These are phyloP conservation scores for Atrina japonica DNA, from an alignment of 2,888 invertebrate species.

Conservation along the genomic window DNA sequence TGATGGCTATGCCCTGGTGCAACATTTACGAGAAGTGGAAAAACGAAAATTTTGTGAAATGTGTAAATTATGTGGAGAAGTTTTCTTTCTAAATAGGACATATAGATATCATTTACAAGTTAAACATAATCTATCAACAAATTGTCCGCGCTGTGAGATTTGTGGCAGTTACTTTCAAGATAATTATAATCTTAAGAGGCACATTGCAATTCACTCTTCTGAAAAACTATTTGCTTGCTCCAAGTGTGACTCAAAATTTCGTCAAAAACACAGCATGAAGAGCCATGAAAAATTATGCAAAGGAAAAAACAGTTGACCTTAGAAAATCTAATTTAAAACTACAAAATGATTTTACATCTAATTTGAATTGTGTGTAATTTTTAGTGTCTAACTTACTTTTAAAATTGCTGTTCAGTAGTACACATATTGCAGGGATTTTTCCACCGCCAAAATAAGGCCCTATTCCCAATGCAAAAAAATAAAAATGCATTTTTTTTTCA, in stretches of 20 bases:
- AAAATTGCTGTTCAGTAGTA: too few species aligned
- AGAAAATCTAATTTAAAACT: too few species aligned
- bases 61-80: conserved; percentile 26
- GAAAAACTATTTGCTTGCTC: conserved; percentile 5
- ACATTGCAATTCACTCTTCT: conserved; percentile 15
- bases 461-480: too few species aligned
- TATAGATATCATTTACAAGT: conserved; percentile 28
- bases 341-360: too few species aligned
- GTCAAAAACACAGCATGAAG: conserved; percentile 3
- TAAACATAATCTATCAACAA: conserved; percentile 15
- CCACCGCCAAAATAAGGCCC: too few species aligned
- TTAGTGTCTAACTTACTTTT: too few species aligned
- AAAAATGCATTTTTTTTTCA: too few species aligned
- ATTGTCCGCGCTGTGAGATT: conserved; percentile 17
- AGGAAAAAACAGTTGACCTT: not conserved
- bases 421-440: too few species aligned
- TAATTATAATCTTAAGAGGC: conserved; percentile 26
- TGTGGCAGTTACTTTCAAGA: conserved; percentile 32
- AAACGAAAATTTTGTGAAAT: conserved; percentile 23
- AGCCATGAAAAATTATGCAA: not conserved
- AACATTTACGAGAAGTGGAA: conserved; percentile 26
- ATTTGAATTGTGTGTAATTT: too few species aligned
- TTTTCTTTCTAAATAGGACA: conserved; percentile 21
- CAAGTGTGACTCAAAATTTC: conserved; percentile 4
- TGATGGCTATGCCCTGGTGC: conserved; percentile 10